These are phyloP conservation scores for Torymus tubicola DNA, from an alignment of 2,888 invertebrate species.

Conservation along the genomic window DNA sequence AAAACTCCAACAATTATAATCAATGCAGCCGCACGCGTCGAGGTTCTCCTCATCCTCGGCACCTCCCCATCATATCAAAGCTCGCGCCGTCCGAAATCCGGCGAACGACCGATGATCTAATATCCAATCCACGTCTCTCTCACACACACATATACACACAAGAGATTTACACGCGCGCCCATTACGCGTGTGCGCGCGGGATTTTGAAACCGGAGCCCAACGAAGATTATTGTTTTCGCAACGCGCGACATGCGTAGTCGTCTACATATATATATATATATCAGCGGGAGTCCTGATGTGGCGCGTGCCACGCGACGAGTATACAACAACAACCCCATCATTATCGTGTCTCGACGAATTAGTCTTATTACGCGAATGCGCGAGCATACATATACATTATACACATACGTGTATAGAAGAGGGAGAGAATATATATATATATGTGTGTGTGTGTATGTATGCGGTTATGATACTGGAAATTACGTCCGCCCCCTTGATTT, in stretches of 20 bases:
- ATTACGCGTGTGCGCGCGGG: not conserved
- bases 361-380: constrained; percentile 62
- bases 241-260: constrained; percentile 23
- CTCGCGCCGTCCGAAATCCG: not conserved
- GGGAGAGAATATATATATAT: not conserved
- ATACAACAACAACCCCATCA: constrained; percentile 70
- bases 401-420: too few species aligned
- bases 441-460: constrained; percentile 12
- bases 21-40: too few species aligned
- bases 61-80: too few species aligned
- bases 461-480: constrained; percentile 15
- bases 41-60: too few species aligned
- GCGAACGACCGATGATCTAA: constrained; percentile 4
- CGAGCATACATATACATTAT: not conserved
- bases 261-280: too few species aligned
- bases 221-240: constrained; percentile 60
- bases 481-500: not conserved
- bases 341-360: constrained; percentile 73
- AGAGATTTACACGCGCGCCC: too few species aligned
- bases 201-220: constrained; percentile 48
- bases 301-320: constrained; percentile 42
- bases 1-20: too few species aligned
- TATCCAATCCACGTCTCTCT: not conserved
- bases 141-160: not conserved
- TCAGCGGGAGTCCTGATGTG: constrained; percentile 46